Conservation (phyloP, 2,888 invertebrate genomes). For the Torymus tubicola region DNA sequence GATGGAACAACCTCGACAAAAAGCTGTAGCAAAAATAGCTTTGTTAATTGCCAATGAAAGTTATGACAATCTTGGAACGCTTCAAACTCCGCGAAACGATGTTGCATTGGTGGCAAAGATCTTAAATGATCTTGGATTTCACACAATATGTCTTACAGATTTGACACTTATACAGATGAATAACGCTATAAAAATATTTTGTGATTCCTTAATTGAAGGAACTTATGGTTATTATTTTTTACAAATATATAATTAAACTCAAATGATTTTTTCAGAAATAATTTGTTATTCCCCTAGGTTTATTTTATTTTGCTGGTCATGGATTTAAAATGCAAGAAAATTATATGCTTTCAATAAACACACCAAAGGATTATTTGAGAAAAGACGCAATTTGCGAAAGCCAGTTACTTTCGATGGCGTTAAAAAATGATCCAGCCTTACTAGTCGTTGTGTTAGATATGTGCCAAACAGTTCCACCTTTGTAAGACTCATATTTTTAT, state of each 20-base stretch:
- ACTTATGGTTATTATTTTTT: conserved; percentile 68
- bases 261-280: not conserved
- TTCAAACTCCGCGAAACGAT: conserved; percentile 70
- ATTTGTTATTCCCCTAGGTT: conserved; percentile 61
- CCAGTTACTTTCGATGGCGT: conserved; percentile 66
- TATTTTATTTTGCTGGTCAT: conserved; percentile 74
- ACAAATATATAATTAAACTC: not conserved
- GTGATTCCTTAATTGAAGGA: conserved; percentile 66
- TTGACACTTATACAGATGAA: conserved; percentile 70
- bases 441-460: conserved; percentile 72
- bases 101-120: conserved; percentile 66
- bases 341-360: conserved; percentile 72
- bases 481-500: conserved; percentile 60
- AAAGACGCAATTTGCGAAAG: conserved; percentile 70
- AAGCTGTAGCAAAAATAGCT: conserved; percentile 70
- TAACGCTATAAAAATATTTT: conserved; percentile 69
- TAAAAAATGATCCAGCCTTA: conserved; percentile 68
- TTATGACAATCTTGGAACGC: conserved; percentile 64
- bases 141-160: conserved; percentile 70
- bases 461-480: conserved; percentile 72
- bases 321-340: conserved; percentile 73
- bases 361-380: conserved; percentile 67
- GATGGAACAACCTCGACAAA: conserved; percentile 65
- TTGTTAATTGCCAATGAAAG: conserved; percentile 71
- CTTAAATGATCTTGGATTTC: conserved; percentile 69